Conservation (phyloP, 2,888 invertebrate genomes). For the Cryptops parisi region DNA sequence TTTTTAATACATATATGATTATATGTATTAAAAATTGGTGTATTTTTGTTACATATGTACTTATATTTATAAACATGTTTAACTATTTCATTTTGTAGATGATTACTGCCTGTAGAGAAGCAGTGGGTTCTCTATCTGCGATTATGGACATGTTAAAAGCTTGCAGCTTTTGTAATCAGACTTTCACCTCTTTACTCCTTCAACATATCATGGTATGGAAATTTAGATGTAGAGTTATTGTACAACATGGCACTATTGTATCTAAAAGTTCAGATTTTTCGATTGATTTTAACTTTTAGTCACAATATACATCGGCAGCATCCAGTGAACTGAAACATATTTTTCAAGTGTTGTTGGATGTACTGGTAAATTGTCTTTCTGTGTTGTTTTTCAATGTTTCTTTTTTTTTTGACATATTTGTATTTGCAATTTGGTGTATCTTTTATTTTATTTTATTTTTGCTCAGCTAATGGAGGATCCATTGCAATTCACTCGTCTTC, state of each 20-base stretch:
- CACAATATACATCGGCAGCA: constrained; percentile 32
- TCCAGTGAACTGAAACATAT: constrained; percentile 35
- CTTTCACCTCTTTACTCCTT: constrained; percentile 29
- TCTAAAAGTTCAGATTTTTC: not conserved
- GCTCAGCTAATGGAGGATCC: constrained; percentile 28
- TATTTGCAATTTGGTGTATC: not conserved
- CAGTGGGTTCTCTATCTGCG: constrained; percentile 23
- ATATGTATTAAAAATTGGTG: no score
- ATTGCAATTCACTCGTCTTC: constrained; percentile 29
- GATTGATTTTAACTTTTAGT: constrained; percentile 24
- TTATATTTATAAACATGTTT: not conserved
- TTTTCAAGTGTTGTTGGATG: constrained; percentile 30
- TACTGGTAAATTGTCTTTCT: constrained; percentile 29
- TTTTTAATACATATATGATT: not conserved
- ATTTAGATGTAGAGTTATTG: not conserved
- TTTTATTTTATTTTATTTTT: no score
- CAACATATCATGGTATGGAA: constrained; percentile 31
- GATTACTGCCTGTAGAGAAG: constrained; percentile 31
- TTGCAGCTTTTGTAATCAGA: constrained; percentile 30
- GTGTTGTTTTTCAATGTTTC: no score
- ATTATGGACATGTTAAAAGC: constrained; percentile 32
- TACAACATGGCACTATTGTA: no score
- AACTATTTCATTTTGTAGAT: constrained; percentile 24
- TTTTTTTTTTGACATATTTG: no score
- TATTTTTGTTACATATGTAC: no score